Conservation (phyloP, 2,888 invertebrate species). For the Andricus quercusramuli region DNA sequence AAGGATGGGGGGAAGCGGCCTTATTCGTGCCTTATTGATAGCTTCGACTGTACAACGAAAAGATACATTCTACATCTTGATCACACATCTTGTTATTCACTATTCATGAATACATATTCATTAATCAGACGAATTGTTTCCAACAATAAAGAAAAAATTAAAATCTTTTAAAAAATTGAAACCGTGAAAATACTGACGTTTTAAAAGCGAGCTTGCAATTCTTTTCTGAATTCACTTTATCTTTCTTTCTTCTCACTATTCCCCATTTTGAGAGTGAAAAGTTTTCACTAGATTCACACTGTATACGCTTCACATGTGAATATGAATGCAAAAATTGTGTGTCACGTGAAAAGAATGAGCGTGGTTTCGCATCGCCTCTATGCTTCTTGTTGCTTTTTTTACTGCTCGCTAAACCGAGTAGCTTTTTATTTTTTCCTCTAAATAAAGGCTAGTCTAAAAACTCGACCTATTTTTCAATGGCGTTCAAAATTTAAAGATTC, state of each 20-base stretch:
- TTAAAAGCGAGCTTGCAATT: background rate
- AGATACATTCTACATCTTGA: constrained; percentile 36
- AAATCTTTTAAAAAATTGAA: background rate
- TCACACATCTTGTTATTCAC: constrained; percentile 3
- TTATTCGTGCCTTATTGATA: too few relatives aligned
- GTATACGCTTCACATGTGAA: constrained; percentile 19
- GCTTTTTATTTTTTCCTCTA: background rate
- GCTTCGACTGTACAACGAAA: constrained; percentile 56
- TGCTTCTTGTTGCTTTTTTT: constrained; percentile 35
- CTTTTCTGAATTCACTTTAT: background rate
- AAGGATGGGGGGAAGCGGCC: too few relatives aligned
- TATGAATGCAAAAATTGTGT: constrained; percentile 30
- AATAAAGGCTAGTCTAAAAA: background rate
- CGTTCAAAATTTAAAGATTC: too few relatives aligned
- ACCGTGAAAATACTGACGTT: background rate
- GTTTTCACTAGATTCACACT: background rate
- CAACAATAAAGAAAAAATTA: background rate
- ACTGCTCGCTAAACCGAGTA: background rate
- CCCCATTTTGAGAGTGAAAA: background rate
- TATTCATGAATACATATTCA: background rate
- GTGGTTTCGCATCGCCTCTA: constrained; percentile 23
- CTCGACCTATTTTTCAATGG: too few relatives aligned
- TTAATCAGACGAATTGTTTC: background rate
- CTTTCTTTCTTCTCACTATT: background rate
- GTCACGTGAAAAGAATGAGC: constrained; percentile 36